A percentile compares a stretch with the other conserved stretches of the same genome.
Evolutionary conservation across 2,113 vertebrate species (phyloP).

Genomic region (Etheostoma cragini): DNA sequence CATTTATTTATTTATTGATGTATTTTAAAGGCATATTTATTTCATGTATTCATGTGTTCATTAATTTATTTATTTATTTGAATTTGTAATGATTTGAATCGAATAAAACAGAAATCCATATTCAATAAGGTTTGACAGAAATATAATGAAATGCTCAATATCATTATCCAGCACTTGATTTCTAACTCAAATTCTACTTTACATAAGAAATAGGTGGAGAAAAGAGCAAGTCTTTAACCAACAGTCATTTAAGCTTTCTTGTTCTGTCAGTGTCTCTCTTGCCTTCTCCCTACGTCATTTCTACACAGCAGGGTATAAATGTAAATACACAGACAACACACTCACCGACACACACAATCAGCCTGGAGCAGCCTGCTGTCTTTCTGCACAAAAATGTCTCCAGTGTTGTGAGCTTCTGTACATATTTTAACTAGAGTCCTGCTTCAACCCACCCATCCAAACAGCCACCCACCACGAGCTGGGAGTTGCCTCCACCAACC

Average conservation of each 20-base stretch:
- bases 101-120: too few relatives aligned
- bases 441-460: constrained; percentile 59
- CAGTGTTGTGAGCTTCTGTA: constrained; percentile 56
- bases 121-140: constrained; percentile 14
- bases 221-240: constrained; percentile 19
- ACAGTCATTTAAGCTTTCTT: constrained; percentile 36
- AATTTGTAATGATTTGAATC: too few relatives aligned
- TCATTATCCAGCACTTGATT: constrained; percentile 17
- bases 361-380: constrained; percentile 60
- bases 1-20: too few relatives aligned
- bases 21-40: too few relatives aligned
- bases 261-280: constrained; percentile 60
- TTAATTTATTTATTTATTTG: too few relatives aligned
- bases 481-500: constrained; percentile 42
- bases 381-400: constrained; percentile 68
- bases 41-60: too few relatives aligned
- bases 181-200: constrained; percentile 42
- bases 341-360: constrained; percentile 50
- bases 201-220: constrained; percentile 40
- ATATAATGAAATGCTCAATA: constrained; percentile 15
- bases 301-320: constrained; percentile 58
- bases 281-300: constrained; percentile 53
- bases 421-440: constrained; percentile 51
- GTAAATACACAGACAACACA: constrained; percentile 64
- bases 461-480: constrained; percentile 49